Evolutionary conservation across 1,140 invertebrate species (phyloP).

Genomic region (Musca vetustissima): DNA sequence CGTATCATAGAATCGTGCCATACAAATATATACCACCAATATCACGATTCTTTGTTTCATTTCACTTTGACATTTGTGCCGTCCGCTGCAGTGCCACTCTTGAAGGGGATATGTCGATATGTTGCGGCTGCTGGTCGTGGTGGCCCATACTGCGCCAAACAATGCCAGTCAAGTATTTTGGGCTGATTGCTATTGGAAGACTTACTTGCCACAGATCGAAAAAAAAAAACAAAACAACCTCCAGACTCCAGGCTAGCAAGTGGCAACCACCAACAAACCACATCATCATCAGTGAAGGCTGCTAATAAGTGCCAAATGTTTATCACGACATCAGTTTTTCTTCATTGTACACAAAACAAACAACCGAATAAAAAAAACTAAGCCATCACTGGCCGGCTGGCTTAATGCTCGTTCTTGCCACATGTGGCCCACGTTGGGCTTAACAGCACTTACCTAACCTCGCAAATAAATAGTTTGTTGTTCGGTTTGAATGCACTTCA

Average conservation of each 20-base stretch:
- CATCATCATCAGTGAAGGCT: constrained; percentile 19
- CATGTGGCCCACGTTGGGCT: no score
- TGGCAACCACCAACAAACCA: no score
- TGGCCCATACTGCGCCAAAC: not conserved
- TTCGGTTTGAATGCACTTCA: not conserved
- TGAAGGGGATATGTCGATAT: no score
- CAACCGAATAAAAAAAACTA: no score
- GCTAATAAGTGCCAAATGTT: constrained; percentile 43
- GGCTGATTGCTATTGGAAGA: not conserved
- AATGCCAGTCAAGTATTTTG: not conserved
- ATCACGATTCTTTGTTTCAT: constrained; percentile 20
- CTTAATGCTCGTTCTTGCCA: no score
- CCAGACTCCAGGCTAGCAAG: no score
- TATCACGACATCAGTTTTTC: constrained; percentile 33
- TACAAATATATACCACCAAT: constrained; percentile 18
- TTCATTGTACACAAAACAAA: not conserved
- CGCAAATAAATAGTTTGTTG: constrained; percentile 3
- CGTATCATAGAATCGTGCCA: constrained; percentile 19
- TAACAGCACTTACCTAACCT: no score
- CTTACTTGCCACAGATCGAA: not conserved
- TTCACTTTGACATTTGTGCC: constrained; percentile 21
- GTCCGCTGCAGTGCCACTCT: not conserved
- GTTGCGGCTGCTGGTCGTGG: constrained; percentile 1
- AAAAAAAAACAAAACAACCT: not conserved
- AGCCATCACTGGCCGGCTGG: no score